Percentiles rank a stretch among this genome's conserved stretches.
phyloP scores from a whole-genome alignment of 2,888 invertebrate species.

The Syrista parreyssii region DNA sequence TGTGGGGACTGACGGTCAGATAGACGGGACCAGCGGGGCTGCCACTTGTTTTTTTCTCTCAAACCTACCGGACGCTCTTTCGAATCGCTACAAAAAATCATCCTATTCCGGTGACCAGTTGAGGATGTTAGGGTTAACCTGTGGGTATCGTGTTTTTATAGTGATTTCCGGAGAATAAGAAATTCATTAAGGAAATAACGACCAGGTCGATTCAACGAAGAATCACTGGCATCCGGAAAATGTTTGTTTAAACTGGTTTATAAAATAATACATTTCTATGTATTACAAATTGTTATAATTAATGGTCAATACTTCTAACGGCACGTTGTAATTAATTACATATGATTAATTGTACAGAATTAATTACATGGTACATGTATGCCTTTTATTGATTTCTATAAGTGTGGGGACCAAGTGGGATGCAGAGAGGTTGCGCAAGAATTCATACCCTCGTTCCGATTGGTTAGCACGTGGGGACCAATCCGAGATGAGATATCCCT shows the following conservation, averaged over 20 bases:
- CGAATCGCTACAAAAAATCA: slow-evolving; percentile 16
- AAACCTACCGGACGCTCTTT: slow-evolving; percentile 13
- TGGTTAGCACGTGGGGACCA: slow-evolving; percentile 49
- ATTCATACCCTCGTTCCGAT: slow-evolving; percentile 45
- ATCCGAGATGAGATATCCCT: slow-evolving; percentile 49
- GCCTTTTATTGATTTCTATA: background rate
- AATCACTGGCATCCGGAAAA: background rate
- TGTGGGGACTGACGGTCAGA: background rate
- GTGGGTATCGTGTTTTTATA: slow-evolving; percentile 4
- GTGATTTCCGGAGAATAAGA: background rate
- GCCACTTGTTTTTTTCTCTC: slow-evolving; percentile 7
- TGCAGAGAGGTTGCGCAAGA: slow-evolving; percentile 51
- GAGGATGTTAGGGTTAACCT: slow-evolving; percentile 6
- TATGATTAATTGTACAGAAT: background rate
- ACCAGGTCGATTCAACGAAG: background rate
- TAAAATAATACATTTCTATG: background rate
- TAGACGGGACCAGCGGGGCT: background rate
- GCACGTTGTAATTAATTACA: background rate
- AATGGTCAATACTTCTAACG: background rate
- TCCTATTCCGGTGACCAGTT: slow-evolving; percentile 20
- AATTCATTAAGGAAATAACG: slow-evolving; percentile 9
- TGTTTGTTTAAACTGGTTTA: background rate
- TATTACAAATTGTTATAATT: background rate
- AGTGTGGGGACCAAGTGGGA: slow-evolving; percentile 18
- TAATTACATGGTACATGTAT: background rate